Evolutionary conservation across 2,797 vertebrate genomes (phyloP), one percentile per base, ranked within the genome.

Genomic region (Lacerta viridis): DNA sequence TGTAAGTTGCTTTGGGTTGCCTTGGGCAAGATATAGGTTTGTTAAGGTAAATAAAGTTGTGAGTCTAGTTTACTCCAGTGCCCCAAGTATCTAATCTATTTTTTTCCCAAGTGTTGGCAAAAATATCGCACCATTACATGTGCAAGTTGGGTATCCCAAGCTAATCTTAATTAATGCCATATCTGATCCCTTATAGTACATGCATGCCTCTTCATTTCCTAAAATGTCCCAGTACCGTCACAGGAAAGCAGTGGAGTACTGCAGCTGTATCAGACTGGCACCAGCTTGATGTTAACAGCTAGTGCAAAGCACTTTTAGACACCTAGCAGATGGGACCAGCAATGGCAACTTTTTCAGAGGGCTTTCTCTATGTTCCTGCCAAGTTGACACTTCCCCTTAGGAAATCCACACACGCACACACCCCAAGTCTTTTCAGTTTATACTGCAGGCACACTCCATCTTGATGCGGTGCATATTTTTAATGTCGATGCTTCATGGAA

Each of bases 311-410:
- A 36, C 10, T 72, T 41, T 27, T 64, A 27, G 59, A 55, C 55
- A 27, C 55, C 33, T n/a, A 72, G 68, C 17, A 83, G 68, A 36
- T 20, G 46, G 66, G 9, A 50, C 11, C 82, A 43, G 18, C 80
- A 84, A 50, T 15, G 29, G 68, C 82, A 27, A 50, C 43, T 0
- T 1, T 66, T 81, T 78, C 17, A 82, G 3, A 33, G 55, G 83
- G 1, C 66, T 75, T 79, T 43, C 90, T 88, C 20, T 23, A 64
- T 2, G 0, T 68, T 61, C 25, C 77, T 86, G 81, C 77, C 11
- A 33, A 89, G 33, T 85, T 92, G 77, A 84, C 87, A 87, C 50
- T 43, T 89, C 20, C 55, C 15, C 87, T 1, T 9, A 81, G 79
- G 46, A 92, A 85, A 1, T 68, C 1, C n/a, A 3, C 41, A 33